Base-by-base conservation (phyloP, 2,888 invertebrate genomes). In the Plagodis dolabraria region DNA sequence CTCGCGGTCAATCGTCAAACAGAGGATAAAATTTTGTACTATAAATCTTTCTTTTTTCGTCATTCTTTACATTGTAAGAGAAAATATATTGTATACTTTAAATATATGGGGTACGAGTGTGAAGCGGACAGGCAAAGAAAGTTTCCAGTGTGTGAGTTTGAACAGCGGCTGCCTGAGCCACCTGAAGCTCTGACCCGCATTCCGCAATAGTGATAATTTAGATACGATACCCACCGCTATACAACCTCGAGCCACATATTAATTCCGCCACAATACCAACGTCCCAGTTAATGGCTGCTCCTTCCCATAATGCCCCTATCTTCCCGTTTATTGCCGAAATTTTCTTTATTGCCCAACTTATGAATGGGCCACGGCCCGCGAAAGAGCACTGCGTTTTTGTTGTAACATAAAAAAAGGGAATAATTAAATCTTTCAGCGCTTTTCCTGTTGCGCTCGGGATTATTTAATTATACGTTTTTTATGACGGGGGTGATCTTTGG, bases 291-390 rank as follows among this genome's bases (percentile, higher is more conserved):
- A 80, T 72, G 73, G 71, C 69, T 59, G 52, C 66, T 54, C 68
- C 62, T 69, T 74, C 71, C 72, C 70, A 63, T 65, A 64, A 69
- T 64, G 70, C 70, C 71, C 71, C 71, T 77, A 76, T 79, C 77
- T 77, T 70, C 66, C 68, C 70, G 69, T 81, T 82, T 82, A 82
- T 80, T 71, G 76, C 79, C 69, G 65, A 78, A 82, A 83, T 82
- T 82, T 81, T 80, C 82, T 82, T 82, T 81, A 82, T 80, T 79
- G 72, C 77, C 68, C 71, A 80, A 80, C 79, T 81, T 80, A 78
- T 80, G 79, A 81, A 79, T 79, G 76, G 67, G 68, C 59, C 56
- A 53, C 60, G 61, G 57, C 55, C 56, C 58, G 60, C 59, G 63
- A 62, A 58, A 56, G 56, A 51, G 64, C 59, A 57, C 59, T 64